Percentiles rank a stretch among this genome's conserved stretches.
These are phyloP conservation scores for Ophiothrix spiculata DNA, from an alignment of 35 echinoderm and acorn worm genomes.

Conservation along the genomic window DNA sequence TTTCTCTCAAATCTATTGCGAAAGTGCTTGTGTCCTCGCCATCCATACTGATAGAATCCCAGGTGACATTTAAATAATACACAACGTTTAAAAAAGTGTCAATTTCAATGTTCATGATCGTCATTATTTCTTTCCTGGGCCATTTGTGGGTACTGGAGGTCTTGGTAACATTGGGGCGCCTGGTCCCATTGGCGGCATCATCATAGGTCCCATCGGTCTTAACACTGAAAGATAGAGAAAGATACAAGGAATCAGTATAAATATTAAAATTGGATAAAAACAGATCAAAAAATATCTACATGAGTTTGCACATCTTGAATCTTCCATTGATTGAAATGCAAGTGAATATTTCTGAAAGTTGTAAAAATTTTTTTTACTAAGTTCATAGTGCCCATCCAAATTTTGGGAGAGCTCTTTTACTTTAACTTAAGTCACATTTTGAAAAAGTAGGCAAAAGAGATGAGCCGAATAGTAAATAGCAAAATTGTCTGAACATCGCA, in stretches of 20 bases:
- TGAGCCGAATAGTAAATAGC: too few relatives aligned
- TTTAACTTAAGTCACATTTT: too few relatives aligned
- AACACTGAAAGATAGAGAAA: constrained; percentile 58
- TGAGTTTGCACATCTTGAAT: not conserved
- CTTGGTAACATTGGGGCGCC: constrained; percentile 17
- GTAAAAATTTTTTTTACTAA: not conserved
- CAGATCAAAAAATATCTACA: not conserved
- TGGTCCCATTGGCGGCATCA: constrained; percentile 23
- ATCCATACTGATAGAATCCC: too few relatives aligned
- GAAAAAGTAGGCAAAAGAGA: too few relatives aligned
- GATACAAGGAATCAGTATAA: not conserved
- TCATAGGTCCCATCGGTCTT: constrained; percentile 67
- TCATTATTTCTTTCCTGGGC: constrained; percentile 23
- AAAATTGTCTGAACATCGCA: too few relatives aligned
- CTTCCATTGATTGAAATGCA: not conserved
- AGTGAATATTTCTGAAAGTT: not conserved
- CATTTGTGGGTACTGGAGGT: constrained; percentile 28
- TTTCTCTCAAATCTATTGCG: too few relatives aligned
- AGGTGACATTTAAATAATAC: too few relatives aligned
- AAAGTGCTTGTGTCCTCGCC: too few relatives aligned
- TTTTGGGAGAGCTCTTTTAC: not conserved
- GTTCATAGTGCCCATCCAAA: not conserved
- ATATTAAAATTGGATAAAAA: not conserved
- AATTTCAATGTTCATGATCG: too few relatives aligned
- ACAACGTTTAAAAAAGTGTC: too few relatives aligned